Evolutionary conservation across 1,140 invertebrate genomes (phyloP).

Genomic region (Odontomachus brunneus): DNA sequence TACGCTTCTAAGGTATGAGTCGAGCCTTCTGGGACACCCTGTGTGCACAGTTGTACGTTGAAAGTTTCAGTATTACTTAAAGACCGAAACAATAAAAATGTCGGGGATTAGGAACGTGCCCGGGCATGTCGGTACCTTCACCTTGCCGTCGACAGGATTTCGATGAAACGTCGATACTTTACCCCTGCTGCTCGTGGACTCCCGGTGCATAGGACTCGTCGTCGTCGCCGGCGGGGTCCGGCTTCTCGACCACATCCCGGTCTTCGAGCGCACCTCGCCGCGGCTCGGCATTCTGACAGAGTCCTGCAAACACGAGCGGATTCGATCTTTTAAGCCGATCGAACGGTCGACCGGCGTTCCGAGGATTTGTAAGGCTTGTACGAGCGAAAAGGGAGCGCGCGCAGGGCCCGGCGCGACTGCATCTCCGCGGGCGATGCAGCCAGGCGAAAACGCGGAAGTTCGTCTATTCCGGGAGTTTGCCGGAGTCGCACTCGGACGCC

Average conservation of each 20-base stretch:
- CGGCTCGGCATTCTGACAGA: slow-evolving; percentile 74
- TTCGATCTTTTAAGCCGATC: neutral
- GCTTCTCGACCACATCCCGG: slow-evolving; percentile 16
- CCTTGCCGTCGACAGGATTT: neutral
- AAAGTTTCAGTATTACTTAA: no score
- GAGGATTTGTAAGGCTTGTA: neutral
- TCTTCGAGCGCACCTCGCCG: slow-evolving; percentile 37
- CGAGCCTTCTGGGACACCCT: no score
- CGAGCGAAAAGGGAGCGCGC: no score
- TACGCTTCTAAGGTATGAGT: no score
- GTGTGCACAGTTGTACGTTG: no score
- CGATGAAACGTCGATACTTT: neutral
- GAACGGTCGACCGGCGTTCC: neutral
- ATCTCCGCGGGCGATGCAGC: slow-evolving; percentile 29
- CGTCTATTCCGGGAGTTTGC: slow-evolving; percentile 61
- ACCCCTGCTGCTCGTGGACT: slow-evolving; percentile 37
- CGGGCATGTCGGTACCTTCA: no score
- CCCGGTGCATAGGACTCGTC: slow-evolving; percentile 54
- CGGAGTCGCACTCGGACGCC: slow-evolving; percentile 42
- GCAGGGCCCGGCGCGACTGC: neutral
- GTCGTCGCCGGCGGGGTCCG: slow-evolving; percentile 44
- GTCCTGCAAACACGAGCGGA: slow-evolving; percentile 67
- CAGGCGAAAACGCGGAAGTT: slow-evolving; percentile 60
- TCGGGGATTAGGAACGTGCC: no score
- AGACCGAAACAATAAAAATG: no score